Evolutionary conservation across 2,797 vertebrate species (phyloP).

Genomic region (Anomalospiza imberbis): DNA sequence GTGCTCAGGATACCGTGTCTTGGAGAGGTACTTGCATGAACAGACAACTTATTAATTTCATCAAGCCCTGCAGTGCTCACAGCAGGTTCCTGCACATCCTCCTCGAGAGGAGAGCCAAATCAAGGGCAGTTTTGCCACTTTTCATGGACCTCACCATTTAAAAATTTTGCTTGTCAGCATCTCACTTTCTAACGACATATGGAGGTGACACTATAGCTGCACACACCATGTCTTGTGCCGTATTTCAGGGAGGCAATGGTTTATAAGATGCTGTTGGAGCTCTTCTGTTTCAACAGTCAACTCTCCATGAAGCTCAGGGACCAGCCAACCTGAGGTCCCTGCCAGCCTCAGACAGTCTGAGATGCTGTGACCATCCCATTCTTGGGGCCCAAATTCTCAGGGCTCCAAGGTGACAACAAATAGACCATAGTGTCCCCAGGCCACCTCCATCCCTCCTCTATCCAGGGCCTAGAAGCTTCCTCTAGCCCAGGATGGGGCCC

Average conservation of each 20-base stretch:
- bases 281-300: rapidly evolving
- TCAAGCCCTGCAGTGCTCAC: neutral
- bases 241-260: rapidly evolving
- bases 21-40: neutral
- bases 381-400: neutral
- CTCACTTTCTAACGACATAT: rapidly evolving
- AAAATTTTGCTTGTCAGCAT: neutral
- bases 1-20: neutral
- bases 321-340: neutral
- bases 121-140: neutral
- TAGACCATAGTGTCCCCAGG: rapidly evolving
- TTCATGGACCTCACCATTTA: neutral
- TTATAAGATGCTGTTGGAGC: neutral
- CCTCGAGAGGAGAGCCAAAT: rapidly evolving
- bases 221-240: rapidly evolving
- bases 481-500: neutral
- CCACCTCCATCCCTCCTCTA: rapidly evolving
- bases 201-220: neutral
- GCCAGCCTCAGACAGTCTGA: neutral
- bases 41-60: neutral
- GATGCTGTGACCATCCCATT: neutral
- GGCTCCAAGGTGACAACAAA: neutral
- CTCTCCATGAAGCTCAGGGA: neutral
- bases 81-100: neutral
- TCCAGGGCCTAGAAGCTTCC: neutral